These are phyloP conservation scores for Haliclystus octoradiatus DNA, from an alignment of 30 jellyfish, hydroid and myxozoan species.

Conservation along the genomic window DNA sequence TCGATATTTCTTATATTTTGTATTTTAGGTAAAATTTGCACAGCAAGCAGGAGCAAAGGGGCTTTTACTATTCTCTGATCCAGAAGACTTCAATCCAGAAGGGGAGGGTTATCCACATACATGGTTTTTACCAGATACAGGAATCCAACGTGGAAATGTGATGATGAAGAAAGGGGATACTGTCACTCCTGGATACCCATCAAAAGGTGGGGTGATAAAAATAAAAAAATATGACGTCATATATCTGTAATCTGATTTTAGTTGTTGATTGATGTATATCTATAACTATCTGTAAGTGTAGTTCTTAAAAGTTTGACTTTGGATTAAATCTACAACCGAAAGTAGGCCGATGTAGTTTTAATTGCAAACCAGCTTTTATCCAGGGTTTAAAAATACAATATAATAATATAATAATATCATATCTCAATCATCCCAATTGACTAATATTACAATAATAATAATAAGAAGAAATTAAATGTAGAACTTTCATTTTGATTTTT, in stretches of 20 bases:
- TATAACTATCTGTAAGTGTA: no score
- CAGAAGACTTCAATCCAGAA: constrained; percentile 44
- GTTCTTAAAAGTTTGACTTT: no score
- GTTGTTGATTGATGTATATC: no score
- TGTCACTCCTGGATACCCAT: constrained; percentile 79
- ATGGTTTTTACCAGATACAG: constrained; percentile 89
- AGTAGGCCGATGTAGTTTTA: no score
- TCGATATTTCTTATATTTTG: no score
- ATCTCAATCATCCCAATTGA: no score
- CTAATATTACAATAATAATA: no score
- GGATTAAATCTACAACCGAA: no score
- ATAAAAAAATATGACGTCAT: background rate
- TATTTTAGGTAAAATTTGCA: background rate
- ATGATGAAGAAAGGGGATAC: constrained; percentile 83
- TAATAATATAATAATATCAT: no score
- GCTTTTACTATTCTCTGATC: constrained; percentile 70
- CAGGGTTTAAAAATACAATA: no score
- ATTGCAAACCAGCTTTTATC: no score
- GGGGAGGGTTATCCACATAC: constrained; percentile 57
- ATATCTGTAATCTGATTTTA: no score
- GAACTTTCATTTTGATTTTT: background rate
- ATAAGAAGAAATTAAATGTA: background rate
- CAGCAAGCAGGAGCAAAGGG: constrained; percentile 65
- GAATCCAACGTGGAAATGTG: constrained; percentile 70
- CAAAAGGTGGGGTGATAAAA: background rate